Evolutionary conservation across 2,797 vertebrate species (phyloP), one percentile per base, ranked within the genome.

Genomic region (Amazona finschi): DNA sequence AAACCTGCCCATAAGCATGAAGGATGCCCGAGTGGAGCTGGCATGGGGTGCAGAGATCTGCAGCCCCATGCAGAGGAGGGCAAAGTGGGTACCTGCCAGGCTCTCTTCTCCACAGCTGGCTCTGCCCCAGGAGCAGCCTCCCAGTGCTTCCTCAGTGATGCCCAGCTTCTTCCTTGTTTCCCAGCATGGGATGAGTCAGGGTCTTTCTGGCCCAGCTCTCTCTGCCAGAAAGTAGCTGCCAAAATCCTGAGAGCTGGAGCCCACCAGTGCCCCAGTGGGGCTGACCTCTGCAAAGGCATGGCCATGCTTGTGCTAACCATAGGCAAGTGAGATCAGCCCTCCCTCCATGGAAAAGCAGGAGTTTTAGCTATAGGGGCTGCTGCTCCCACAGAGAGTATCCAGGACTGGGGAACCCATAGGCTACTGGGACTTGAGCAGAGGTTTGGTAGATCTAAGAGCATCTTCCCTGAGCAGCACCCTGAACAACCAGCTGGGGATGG

Each of bases 11-110:
- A 1, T 49, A 28, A 22, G 31, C 4, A 2, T 44, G 33, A 70
- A 70, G 41, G 46, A 30, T 62, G 15, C 43, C 15, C 0, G 0
- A 33, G 53, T 2, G 1, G 24, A 74, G 28, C 52, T 46, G 38
- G 14, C 1, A 2, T 0, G 0, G 20, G 13, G 10, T 20, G 9
- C 4, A 3, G 41, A 41, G 25, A 11, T 28, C 61, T 74, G 53
- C 15, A 74, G 28, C 69, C 5, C 2, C 66, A 33, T 2, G 1
- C 2, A 2, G 41, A 27, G 38, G 52, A 53, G 17, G 20, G n/a
- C 14, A 38, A 66, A 46, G 65, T 6, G 2, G 39, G 30, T 2
- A 2, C 9, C 39, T 60, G 33, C 30, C 5, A 2, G 18, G 46
- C 31, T 90, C 46, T 47, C 39, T 53, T 36, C 81, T 67, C 22